Percentiles rank a stretch among this genome's conserved stretches.
Evolutionary conservation across 1,140 invertebrate species (phyloP).

Genomic region (Ylistrum balloti): DNA sequence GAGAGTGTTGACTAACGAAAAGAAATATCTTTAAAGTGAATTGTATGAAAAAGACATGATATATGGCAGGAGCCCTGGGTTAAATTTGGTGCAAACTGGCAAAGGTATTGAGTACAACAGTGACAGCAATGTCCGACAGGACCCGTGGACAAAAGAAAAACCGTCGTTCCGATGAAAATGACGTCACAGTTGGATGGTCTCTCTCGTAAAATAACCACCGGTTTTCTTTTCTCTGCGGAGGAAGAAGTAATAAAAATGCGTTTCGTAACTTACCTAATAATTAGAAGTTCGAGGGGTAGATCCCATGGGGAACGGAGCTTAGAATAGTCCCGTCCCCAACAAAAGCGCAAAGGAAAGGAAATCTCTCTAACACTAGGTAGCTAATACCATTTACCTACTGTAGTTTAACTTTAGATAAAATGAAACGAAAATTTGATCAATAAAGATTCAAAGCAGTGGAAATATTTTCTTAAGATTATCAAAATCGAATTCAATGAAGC

Average conservation of each 20-base stretch:
- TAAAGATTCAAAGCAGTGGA: constrained; percentile 7
- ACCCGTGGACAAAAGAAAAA: background rate
- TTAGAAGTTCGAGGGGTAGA: background rate
- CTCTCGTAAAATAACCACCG: constrained; percentile 17
- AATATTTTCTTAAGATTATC: constrained; percentile 34
- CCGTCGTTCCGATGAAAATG: constrained; percentile 14
- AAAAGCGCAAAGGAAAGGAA: background rate
- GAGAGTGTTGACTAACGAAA: background rate
- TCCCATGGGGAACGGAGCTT: background rate
- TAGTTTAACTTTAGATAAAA: constrained; percentile 20
- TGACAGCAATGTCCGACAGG: background rate
- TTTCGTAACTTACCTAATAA: constrained; percentile 40
- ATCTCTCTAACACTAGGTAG: background rate
- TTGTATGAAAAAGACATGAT: background rate
- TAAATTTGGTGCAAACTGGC: background rate
- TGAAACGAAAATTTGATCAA: background rate
- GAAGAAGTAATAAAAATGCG: background rate
- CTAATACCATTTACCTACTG: background rate
- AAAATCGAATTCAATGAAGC: constrained; percentile 26
- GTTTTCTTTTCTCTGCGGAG: background rate
- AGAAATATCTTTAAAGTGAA: background rate
- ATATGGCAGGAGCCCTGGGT: background rate
- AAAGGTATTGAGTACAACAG: constrained; percentile 4
- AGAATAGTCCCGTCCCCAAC: background rate
- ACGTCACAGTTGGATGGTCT: background rate